Evolutionary conservation across 2,888 invertebrate species (phyloP).

Genomic region (Leucania comma): DNA sequence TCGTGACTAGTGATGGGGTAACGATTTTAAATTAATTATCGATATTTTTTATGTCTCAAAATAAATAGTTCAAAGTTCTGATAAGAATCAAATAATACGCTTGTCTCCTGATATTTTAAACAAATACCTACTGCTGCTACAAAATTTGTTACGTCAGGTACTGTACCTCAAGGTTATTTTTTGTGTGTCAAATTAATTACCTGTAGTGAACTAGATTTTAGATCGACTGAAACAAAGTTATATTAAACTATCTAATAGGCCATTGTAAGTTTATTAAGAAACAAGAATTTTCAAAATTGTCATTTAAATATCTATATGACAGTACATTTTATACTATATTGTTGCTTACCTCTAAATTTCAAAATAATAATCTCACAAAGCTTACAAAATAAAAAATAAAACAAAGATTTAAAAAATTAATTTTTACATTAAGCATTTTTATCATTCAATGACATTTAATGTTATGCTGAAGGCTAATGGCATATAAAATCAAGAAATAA

Average conservation of each 20-base stretch:
- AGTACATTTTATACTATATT: not conserved
- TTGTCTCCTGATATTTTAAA: not conserved
- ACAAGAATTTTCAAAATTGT: not conserved
- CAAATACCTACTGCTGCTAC: not conserved
- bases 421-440: not conserved
- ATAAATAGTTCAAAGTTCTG: not conserved
- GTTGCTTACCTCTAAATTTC: not conserved
- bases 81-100: not conserved
- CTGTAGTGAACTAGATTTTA: conserved; percentile 4
- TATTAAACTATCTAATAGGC: conserved; percentile 14
- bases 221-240: not conserved
- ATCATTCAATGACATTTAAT: conserved; percentile 6
- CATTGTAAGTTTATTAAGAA: conserved; percentile 4
- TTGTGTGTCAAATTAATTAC: conserved; percentile 1
- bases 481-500: conserved; percentile 66
- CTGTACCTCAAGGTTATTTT: conserved; percentile 5
- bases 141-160: not conserved
- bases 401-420: not conserved
- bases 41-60: conserved; percentile 23
- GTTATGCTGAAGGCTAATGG: conserved; percentile 70
- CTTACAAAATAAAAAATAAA: not conserved
- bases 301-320: not conserved
- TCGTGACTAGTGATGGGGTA: conserved; percentile 71
- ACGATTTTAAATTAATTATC: conserved; percentile 13
- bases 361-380: not conserved